phyloP scores from a whole-genome alignment of 1,140 invertebrate species.

The Mya arenaria region DNA sequence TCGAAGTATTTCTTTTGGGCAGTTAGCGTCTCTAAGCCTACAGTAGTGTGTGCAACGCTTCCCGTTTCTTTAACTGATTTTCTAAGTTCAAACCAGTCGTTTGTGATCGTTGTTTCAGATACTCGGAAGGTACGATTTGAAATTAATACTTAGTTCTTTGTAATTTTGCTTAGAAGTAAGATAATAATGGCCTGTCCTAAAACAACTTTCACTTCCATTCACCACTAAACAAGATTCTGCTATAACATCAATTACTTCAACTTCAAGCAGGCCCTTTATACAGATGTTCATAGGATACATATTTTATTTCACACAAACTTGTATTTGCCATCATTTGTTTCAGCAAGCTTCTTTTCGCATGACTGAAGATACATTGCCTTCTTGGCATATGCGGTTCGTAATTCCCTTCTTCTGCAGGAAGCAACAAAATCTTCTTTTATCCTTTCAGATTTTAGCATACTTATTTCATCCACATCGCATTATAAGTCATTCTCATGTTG shows the following conservation, averaged over 20 bases:
- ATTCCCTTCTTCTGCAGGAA: not conserved
- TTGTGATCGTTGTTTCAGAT: not conserved
- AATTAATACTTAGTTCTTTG: not conserved
- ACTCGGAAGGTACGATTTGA: not conserved
- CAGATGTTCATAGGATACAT: not conserved
- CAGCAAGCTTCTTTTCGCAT: not conserved
- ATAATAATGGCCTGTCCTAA: not conserved
- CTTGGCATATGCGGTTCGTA: not conserved
- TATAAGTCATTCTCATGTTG: not conserved
- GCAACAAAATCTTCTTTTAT: not conserved
- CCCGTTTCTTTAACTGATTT: slow-evolving; percentile 22
- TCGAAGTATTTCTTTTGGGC: slow-evolving; percentile 9
- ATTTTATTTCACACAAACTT: slow-evolving; percentile 10
- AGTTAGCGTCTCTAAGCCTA: not conserved
- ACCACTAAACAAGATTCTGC: not conserved
- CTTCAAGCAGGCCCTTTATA: not conserved
- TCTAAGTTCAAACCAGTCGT: slow-evolving; percentile 13
- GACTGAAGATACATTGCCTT: not conserved
- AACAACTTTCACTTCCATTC: not conserved
- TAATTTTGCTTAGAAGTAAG: not conserved
- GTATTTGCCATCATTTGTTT: slow-evolving; percentile 1
- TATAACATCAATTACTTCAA: not conserved
- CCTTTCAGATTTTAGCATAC: not conserved
- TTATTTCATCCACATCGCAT: not conserved
- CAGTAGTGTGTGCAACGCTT: slow-evolving; percentile 3